phyloP scores from a whole-genome alignment of 2,888 invertebrate genomes.

The Fragum fragum region DNA sequence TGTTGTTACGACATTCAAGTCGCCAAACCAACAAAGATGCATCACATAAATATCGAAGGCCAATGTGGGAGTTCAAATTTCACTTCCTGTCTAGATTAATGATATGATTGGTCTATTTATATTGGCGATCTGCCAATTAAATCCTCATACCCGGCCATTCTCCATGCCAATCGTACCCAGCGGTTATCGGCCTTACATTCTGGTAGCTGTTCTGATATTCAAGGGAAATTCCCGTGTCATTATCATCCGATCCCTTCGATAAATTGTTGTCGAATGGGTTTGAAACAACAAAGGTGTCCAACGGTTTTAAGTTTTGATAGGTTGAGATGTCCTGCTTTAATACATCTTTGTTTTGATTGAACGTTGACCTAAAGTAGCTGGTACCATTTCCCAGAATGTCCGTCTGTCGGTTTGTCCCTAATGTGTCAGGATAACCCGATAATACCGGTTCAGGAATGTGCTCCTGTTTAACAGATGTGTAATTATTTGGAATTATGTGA shows the following conservation, averaged over 20 bases:
- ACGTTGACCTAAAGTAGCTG: not conserved
- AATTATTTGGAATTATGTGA: not conserved
- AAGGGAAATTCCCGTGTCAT: not conserved
- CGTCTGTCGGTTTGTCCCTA: not conserved
- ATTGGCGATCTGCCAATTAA: too few relatives aligned
- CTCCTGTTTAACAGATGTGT: not conserved
- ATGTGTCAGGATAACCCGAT: not conserved
- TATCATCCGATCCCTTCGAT: not conserved
- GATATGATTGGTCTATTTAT: too few relatives aligned
- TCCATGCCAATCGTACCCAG: constrained; percentile 44
- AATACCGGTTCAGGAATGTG: not conserved
- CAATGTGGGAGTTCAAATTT: too few relatives aligned
- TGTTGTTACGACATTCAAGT: too few relatives aligned
- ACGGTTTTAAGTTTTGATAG: constrained; percentile 2
- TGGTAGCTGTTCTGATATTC: not conserved
- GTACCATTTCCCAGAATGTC: not conserved
- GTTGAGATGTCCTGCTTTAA: not conserved
- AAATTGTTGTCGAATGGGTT: not conserved
- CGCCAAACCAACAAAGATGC: too few relatives aligned
- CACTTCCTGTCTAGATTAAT: too few relatives aligned
- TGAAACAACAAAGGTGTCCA: not conserved
- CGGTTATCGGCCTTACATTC: not conserved
- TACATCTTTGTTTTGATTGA: not conserved
- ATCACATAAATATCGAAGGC: too few relatives aligned
- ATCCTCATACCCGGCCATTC: constrained; percentile 56